Evolutionary conservation across 2,797 vertebrate species (phyloP).

Genomic region (Sciaenops ocellatus): DNA sequence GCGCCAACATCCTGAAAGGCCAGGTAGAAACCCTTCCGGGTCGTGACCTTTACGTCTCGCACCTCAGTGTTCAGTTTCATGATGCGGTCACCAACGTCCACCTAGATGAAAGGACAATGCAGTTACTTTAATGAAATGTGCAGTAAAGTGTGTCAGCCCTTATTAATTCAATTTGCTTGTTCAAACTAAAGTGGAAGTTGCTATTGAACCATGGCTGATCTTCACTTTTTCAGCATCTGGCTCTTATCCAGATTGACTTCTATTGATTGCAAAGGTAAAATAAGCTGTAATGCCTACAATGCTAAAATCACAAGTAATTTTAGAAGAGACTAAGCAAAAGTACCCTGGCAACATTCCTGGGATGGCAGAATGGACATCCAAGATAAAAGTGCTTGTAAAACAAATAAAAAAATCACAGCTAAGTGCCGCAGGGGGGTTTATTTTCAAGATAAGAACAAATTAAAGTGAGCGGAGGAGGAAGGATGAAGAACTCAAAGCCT

Average conservation of each 20-base stretch:
- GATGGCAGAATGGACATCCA: conserved; percentile 45
- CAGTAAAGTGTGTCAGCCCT: conserved; percentile 44
- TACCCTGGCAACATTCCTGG: conserved; percentile 41
- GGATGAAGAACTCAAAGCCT: conserved; percentile 60
- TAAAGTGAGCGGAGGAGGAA: conserved; percentile 59
- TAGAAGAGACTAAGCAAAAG: conserved; percentile 44
- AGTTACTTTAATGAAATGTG: conserved; percentile 36
- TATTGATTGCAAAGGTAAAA: conserved; percentile 60
- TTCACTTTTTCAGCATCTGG: conserved; percentile 59
- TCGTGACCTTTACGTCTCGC: conserved; percentile 93
- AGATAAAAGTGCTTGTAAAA: conserved; percentile 68
- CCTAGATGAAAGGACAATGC: conserved; percentile 66
- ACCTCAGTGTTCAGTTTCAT: conserved; percentile 99
- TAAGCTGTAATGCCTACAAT: conserved; percentile 39
- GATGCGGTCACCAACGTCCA: conserved; percentile 98
- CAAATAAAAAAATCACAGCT: conserved; percentile 62
- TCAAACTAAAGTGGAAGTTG: conserved; percentile 44
- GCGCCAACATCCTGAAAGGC: conserved; percentile 99
- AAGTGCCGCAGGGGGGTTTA: conserved; percentile 47
- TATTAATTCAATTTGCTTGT: conserved; percentile 46
- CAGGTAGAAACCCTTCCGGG: conserved; percentile 97
- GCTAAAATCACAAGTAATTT: conserved; percentile 46
- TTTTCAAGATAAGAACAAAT: conserved; percentile 67
- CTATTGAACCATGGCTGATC: conserved; percentile 45
- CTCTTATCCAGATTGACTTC: conserved; percentile 47